Conservation (phyloP, 2,797 vertebrate genomes). For the Taenioides sp. region DNA sequence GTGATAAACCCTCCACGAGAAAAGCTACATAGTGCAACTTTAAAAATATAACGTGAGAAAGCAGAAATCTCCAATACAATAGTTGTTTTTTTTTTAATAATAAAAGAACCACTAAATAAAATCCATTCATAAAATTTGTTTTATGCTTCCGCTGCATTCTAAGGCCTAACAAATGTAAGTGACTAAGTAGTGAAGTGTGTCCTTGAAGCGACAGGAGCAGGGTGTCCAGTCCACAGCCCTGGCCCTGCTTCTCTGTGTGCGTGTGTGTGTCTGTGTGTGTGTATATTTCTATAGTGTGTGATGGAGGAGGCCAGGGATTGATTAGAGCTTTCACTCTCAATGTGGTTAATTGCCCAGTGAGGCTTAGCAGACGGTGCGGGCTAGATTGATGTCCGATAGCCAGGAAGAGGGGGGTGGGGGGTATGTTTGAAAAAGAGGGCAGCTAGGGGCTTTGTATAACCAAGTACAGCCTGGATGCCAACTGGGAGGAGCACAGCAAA, state of each 20-base stretch:
- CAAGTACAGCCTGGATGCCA: constrained; percentile 22
- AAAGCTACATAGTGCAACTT: too few relatives aligned
- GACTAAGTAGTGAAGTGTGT: constrained; percentile 22
- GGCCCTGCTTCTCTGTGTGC: constrained; percentile 25
- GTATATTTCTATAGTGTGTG: constrained; percentile 45
- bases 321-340: constrained; percentile 84
- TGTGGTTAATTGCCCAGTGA: constrained; percentile 83
- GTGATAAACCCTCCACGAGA: too few relatives aligned
- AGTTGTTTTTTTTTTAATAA: too few relatives aligned
- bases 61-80: background rate
- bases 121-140: background rate
- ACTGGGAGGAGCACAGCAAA: constrained; percentile 26
- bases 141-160: background rate
- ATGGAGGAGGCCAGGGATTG: constrained; percentile 78
- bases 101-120: too few relatives aligned
- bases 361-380: constrained; percentile 79
- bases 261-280: constrained; percentile 47
- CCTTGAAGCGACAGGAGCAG: constrained; percentile 44
- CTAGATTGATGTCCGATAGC: constrained; percentile 78
- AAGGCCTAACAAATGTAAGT: background rate
- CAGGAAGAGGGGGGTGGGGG: constrained; percentile 52
- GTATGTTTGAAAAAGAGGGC: constrained; percentile 34
- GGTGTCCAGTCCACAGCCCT: constrained; percentile 39
- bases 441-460: constrained; percentile 28
- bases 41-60: too few relatives aligned